A percentile compares a stretch with the other conserved stretches of the same genome.
Conservation (phyloP, 2,888 invertebrate genomes). For the Agrochola macilenta region DNA sequence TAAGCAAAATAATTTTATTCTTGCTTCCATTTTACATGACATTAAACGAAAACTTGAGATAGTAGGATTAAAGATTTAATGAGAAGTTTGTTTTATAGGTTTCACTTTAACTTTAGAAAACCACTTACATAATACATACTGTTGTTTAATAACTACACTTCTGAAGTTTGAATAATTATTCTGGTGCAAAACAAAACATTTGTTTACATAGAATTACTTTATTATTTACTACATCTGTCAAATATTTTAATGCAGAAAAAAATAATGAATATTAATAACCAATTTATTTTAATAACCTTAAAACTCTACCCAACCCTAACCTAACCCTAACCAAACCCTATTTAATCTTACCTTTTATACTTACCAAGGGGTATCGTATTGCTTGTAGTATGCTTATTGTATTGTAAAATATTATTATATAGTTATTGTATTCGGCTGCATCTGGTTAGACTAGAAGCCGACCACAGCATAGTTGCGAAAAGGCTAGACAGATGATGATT, state of each 20-base stretch:
- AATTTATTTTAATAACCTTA: no score
- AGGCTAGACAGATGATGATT: background rate
- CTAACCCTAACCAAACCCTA: no score
- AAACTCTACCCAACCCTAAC: no score
- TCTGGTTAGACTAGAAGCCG: background rate
- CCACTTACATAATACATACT: background rate
- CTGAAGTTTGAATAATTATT: background rate
- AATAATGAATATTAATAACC: no score
- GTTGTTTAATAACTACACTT: background rate
- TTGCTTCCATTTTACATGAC: constrained; percentile 81
- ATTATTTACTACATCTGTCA: no score
- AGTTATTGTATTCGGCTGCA: background rate
- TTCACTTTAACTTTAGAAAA: background rate
- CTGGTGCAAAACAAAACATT: background rate
- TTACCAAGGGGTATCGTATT: no score
- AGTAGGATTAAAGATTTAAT: constrained; percentile 35
- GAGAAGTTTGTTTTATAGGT: background rate
- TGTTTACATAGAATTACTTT: background rate
- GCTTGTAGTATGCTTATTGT: no score
- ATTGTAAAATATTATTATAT: no score
- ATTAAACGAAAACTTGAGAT: constrained; percentile 29
- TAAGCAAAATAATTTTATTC: constrained; percentile 85
- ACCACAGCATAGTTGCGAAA: background rate
- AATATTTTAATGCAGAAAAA: background rate
- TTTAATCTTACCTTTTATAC: background rate